phyloP scores from a whole-genome alignment of 2,888 invertebrate species.

The Anaspis maculata region DNA sequence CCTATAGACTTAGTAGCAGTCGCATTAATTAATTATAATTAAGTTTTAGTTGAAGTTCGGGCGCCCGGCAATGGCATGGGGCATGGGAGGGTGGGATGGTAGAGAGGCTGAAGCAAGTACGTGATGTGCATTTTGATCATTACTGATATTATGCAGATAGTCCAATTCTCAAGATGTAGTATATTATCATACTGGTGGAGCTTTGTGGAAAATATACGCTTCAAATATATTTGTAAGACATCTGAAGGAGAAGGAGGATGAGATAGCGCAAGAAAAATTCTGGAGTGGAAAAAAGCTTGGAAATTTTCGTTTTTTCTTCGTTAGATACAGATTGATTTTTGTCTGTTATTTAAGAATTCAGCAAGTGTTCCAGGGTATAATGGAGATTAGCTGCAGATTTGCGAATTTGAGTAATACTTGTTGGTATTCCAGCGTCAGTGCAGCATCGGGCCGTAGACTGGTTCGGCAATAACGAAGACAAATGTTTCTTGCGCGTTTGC shows the following conservation, averaged over 20 bases:
- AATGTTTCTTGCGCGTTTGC: conserved; percentile 16
- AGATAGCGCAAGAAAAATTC: no score
- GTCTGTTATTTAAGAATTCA: conserved; percentile 11
- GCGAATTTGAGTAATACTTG: conserved; percentile 26
- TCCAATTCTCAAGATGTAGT: conserved; percentile 3
- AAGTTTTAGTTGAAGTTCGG: conserved; percentile 62
- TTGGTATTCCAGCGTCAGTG: conserved; percentile 20
- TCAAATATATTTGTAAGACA: no score
- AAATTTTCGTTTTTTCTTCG: no score
- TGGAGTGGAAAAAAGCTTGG: no score
- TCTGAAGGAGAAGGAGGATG: no score
- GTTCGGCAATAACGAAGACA: conserved; percentile 23
- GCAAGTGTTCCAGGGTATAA: conserved; percentile 5
- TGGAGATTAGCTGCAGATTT: conserved; percentile 27
- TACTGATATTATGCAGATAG: conserved; percentile 40
- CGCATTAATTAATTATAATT: conserved; percentile 62
- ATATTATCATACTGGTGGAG: no score
- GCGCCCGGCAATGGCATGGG: conserved; percentile 35
- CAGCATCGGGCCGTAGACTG: conserved; percentile 14
- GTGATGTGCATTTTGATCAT: conserved; percentile 42
- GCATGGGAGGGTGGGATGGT: conserved; percentile 45
- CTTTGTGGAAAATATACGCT: no score
- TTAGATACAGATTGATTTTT: no score
- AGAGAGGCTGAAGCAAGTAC: conserved; percentile 30
- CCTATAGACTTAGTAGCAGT: conserved; percentile 44